Evolutionary conservation across 2,888 invertebrate species (phyloP), one percentile per base, ranked within the genome.

Genomic region (Orgyia antiqua): DNA sequence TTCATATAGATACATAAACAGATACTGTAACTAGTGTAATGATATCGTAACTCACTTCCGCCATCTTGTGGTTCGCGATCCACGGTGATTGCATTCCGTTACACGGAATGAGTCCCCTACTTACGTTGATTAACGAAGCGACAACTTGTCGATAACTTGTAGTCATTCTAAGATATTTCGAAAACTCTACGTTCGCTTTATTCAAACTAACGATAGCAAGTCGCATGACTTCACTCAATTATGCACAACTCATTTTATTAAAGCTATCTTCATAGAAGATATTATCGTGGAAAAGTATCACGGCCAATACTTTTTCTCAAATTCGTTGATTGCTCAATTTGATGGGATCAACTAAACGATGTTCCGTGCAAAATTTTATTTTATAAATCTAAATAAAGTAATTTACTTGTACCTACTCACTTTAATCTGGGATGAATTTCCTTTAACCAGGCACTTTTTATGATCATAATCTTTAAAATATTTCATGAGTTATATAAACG

Each of bases 71-170:
- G 39, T 39, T 34, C 33, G 37, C 39, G 23, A 32, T 45, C 27
- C 28, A 39, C 33, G 29, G 39, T 48, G 46, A 58, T 52, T 60
- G 55, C 68, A 62, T 71, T 70, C 75, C 75, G 75, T 74, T 75
- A 72, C 55, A 32, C 35, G 30, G 18, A 29, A 21, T 36, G 20
- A 39, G 34, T 36, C 44, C 33, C 28, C 33, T 41, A 61, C 49
- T 49, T 39, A 45, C 32, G 26, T 55, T 66, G 53, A 48, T 51
- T 52, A 54, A 47, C 56, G 53, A 59, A 58, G 53, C 51, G 48
- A 44, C 37, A 36, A 46, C 45, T 45, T 24, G 17, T 29, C 23
- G 24, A 51, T 40, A 36, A 40, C 31, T 40, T 29, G 17, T 20
- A 36, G 33, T 29, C 27, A 21, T 46, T 39, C 39, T 30, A 10